Evolutionary conservation across 2,797 vertebrate species (phyloP).

Genomic region (Tragelaphus oryx): DNA sequence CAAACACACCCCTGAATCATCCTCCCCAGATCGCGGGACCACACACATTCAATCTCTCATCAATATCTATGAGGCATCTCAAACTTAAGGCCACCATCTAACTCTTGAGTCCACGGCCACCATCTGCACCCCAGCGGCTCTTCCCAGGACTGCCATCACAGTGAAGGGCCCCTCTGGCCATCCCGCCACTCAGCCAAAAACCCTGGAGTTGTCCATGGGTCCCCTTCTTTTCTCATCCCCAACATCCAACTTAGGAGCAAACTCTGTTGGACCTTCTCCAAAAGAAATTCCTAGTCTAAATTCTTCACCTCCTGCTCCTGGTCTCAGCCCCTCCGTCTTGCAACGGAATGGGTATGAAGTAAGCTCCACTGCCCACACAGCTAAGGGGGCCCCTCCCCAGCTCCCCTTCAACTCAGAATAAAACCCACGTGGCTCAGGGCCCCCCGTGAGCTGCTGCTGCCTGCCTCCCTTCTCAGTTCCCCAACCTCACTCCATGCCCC

Average conservation of each 20-base stretch:
- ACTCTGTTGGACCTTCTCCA: not conserved
- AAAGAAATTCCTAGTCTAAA: not conserved
- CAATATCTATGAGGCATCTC: accelerated
- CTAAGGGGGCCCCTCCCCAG: not conserved
- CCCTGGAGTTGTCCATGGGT: accelerated
- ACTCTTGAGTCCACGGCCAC: not conserved
- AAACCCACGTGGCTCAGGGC: not conserved
- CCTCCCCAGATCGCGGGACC: not conserved
- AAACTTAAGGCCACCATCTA: not conserved
- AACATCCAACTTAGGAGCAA: not conserved
- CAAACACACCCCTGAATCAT: not conserved
- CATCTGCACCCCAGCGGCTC: accelerated
- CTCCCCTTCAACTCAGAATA: not conserved
- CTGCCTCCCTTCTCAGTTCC: not conserved
- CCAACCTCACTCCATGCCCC: not conserved
- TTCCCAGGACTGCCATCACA: not conserved
- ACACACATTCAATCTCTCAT: not conserved
- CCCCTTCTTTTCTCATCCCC: not conserved
- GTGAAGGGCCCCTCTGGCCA: not conserved
- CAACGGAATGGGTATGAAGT: accelerated
- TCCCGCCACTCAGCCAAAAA: accelerated
- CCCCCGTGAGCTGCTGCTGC: accelerated
- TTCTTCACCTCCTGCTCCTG: not conserved
- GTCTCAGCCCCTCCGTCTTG: not conserved
- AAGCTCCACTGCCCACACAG: not conserved